phyloP scores from a whole-genome alignment of 1,140 invertebrate genomes.

The Heliconius hewitsoni region DNA sequence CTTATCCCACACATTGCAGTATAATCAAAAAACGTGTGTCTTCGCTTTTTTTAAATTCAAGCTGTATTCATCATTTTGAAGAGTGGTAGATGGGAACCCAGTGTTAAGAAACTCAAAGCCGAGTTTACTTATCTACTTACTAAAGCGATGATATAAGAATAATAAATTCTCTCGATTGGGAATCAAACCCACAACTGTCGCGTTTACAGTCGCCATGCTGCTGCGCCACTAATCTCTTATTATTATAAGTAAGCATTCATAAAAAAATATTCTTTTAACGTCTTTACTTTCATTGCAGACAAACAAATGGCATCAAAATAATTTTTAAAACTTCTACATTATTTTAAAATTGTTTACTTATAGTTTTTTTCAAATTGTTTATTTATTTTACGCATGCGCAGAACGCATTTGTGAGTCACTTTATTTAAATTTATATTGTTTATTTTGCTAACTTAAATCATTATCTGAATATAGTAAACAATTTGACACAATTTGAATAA shows the following conservation, averaged over 20 bases:
- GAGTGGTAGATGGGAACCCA: too few relatives aligned
- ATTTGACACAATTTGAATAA: too few relatives aligned
- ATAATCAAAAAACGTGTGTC: conserved; percentile 21
- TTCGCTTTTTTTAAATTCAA: too few relatives aligned
- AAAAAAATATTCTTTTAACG: neutral
- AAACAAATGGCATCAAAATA: neutral
- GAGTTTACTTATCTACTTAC: too few relatives aligned
- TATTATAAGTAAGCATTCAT: conserved; percentile 11
- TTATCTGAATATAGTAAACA: neutral
- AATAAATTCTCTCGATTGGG: too few relatives aligned
- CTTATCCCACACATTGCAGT: conserved; percentile 34
- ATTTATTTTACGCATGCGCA: neutral
- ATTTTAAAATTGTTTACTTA: neutral
- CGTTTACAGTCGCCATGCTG: too few relatives aligned
- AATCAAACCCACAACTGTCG: too few relatives aligned
- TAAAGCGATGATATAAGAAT: too few relatives aligned
- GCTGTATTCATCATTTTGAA: too few relatives aligned
- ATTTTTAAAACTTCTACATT: neutral
- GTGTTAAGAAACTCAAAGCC: too few relatives aligned
- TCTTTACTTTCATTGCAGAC: neutral
- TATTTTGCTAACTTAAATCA: neutral
- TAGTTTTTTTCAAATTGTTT: neutral
- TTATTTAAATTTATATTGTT: neutral
- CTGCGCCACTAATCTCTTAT: too few relatives aligned
- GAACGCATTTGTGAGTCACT: neutral